These are phyloP conservation scores for Crenuchus spilurus DNA, from an alignment of 2,797 vertebrate species.

Conservation along the genomic window DNA sequence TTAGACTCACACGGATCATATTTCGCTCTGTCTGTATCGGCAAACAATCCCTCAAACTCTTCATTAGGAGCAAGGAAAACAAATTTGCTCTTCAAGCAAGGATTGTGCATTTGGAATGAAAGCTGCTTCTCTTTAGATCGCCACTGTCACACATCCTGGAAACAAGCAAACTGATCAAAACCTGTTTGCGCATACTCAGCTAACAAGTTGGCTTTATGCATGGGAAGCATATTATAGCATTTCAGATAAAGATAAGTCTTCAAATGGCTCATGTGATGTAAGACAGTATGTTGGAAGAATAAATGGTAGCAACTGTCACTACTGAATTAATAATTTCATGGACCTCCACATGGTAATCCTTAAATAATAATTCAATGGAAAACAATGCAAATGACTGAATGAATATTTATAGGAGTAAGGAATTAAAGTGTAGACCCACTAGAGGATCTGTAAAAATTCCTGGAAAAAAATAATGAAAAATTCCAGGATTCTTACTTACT, in stretches of 20 bases:
- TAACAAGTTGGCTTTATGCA: not conserved
- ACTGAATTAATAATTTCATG: not conserved
- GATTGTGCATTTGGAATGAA: not conserved
- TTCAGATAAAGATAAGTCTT: not conserved
- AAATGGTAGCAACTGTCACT: not conserved
- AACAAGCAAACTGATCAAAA: not conserved
- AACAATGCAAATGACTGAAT: too few species aligned
- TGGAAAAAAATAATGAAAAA: too few species aligned
- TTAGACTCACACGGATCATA: constrained; percentile 9
- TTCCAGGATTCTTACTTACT: too few species aligned
- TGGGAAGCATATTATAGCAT: not conserved
- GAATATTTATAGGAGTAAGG: too few species aligned
- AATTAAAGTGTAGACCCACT: too few species aligned
- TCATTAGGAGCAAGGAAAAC: not conserved
- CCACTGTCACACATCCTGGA: not conserved
- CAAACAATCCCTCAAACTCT: not conserved
- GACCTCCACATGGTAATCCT: too few species aligned
- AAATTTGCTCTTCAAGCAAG: not conserved
- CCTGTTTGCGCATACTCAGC: not conserved
- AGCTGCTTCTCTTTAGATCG: not conserved
- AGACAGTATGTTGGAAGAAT: not conserved
- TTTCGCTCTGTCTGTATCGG: not conserved
- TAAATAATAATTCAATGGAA: too few species aligned
- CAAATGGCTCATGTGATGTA: not conserved
- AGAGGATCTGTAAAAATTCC: too few species aligned